These are phyloP conservation scores for Dicranocentrus wangi DNA, from an alignment of 2,888 invertebrate species.

Conservation along the genomic window DNA sequence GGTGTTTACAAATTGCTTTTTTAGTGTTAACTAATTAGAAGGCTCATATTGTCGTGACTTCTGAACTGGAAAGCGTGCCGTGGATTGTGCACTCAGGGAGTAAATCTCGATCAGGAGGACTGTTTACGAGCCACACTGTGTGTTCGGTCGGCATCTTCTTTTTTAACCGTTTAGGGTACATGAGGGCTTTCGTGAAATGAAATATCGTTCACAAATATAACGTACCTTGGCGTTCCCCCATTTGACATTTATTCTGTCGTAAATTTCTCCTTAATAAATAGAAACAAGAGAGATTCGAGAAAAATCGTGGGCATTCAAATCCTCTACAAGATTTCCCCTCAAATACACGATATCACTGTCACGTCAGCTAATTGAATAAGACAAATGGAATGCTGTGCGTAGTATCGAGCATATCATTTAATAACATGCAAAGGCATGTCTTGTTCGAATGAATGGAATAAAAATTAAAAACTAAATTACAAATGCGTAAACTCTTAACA, in stretches of 20 bases:
- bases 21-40: slow-evolving; percentile 57
- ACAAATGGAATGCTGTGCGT: slow-evolving; percentile 25
- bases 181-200: not conserved
- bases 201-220: slow-evolving; percentile 16
- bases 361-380: slow-evolving; percentile 17
- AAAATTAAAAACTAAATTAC: not conserved
- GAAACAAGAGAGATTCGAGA: not conserved
- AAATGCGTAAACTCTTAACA: slow-evolving; percentile 21
- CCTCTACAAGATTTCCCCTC: slow-evolving; percentile 27
- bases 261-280: slow-evolving; percentile 61
- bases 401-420: too few species aligned
- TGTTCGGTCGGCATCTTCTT: not conserved
- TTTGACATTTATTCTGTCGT: slow-evolving; percentile 61
- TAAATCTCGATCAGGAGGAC: too few species aligned
- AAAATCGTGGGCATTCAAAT: slow-evolving; percentile 34
- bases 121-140: too few species aligned
- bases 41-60: slow-evolving; percentile 54
- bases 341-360: slow-evolving; percentile 35
- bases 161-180: not conserved
- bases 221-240: not conserved
- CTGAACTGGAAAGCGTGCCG: slow-evolving; percentile 61
- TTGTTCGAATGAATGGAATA: slow-evolving; percentile 28
- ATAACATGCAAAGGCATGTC: slow-evolving; percentile 13
- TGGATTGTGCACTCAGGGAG: not conserved
- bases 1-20: slow-evolving; percentile 62